Conservation (phyloP, 2,113 vertebrate species). For the Corvus hawaiiensis region DNA sequence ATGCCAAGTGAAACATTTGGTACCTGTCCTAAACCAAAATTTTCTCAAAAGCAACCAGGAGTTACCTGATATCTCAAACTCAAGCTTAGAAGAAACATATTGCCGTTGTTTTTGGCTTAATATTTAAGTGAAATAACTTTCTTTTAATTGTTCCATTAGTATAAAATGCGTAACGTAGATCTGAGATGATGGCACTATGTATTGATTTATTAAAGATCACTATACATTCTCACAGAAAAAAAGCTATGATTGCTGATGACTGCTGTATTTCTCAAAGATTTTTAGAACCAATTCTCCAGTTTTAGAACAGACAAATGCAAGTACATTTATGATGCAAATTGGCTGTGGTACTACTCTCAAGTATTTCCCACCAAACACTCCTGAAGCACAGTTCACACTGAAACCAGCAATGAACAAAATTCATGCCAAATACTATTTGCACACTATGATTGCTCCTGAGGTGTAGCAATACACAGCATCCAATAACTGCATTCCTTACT, state of each 20-base stretch:
- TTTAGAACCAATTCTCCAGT: neutral
- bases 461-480: neutral
- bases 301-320: neutral
- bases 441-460: neutral
- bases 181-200: neutral
- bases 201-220: neutral
- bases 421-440: neutral
- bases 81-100: neutral
- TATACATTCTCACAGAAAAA: neutral
- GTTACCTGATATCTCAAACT: neutral
- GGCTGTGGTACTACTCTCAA: neutral
- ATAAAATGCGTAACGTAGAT: neutral
- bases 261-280: neutral
- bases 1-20: constrained; percentile 53
- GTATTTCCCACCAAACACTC: neutral
- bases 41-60: neutral
- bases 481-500: neutral
- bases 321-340: neutral
- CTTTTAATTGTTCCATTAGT: neutral
- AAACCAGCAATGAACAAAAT: constrained; percentile 41
- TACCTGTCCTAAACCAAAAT: constrained; percentile 39
- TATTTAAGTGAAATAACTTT: neutral
- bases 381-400: neutral
- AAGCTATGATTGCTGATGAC: neutral
- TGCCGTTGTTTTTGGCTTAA: neutral